Conservation (phyloP, 1,140 invertebrate genomes). For the Papilio polytes region DNA sequence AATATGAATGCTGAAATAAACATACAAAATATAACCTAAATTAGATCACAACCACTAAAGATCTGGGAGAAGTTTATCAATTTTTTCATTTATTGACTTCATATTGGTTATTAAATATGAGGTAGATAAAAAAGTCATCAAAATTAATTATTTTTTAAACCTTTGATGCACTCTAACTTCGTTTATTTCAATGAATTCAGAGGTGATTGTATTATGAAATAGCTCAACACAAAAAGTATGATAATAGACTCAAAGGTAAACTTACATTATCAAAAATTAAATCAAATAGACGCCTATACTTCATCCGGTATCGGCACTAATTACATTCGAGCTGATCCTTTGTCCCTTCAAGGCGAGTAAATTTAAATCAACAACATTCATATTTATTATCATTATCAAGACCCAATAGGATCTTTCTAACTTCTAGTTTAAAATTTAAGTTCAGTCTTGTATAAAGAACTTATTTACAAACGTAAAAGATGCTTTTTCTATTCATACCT, state of each 20-base stretch:
- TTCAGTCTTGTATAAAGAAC: not conserved
- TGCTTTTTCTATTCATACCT: not conserved
- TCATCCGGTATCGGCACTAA: too few species aligned
- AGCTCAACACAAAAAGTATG: not conserved
- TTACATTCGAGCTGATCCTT: too few species aligned
- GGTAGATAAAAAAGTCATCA: too few species aligned
- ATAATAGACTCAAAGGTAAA: not conserved
- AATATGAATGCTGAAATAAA: not conserved
- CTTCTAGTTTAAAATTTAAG: not conserved
- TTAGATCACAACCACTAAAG: too few species aligned
- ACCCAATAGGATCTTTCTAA: not conserved
- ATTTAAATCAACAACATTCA: too few species aligned
- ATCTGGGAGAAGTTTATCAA: not conserved
- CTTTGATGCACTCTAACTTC: not conserved
- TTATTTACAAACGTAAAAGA: not conserved
- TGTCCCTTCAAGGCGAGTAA: too few species aligned
- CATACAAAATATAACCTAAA: not conserved
- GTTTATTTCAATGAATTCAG: not conserved
- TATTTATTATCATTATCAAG: not conserved
- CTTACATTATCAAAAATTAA: too few species aligned
- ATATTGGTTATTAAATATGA: not conserved
- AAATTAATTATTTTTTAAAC: not conserved
- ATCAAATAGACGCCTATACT: too few species aligned
- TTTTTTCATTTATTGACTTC: not conserved
- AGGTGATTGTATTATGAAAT: not conserved